phyloP scores from a whole-genome alignment of 35 echinoderm and acorn worm species.

The Ophioderma brevispina region DNA sequence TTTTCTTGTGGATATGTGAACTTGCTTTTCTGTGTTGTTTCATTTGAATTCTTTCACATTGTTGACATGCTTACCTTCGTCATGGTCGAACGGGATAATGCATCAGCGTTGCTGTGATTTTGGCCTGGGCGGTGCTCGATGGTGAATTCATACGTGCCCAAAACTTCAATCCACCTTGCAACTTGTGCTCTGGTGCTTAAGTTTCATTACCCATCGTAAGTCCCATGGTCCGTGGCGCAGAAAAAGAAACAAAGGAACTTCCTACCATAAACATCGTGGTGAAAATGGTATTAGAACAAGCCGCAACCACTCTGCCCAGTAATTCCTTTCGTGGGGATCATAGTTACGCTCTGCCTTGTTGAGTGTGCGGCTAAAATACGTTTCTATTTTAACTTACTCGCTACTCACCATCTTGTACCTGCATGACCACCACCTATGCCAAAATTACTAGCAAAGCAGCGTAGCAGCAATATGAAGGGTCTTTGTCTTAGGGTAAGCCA shows the following conservation, averaged over 20 bases:
- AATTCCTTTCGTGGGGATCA: slow-evolving; percentile 32
- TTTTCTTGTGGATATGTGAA: too few species aligned
- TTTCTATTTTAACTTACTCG: slow-evolving; percentile 30
- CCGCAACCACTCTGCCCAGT: slow-evolving; percentile 30
- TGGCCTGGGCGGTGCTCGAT: slow-evolving; percentile 36
- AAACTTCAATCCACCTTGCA: slow-evolving; percentile 41
- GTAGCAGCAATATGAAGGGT: slow-evolving; percentile 44
- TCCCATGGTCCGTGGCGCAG: slow-evolving; percentile 57
- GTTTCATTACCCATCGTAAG: slow-evolving; percentile 26
- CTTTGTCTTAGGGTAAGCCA: slow-evolving; percentile 6
- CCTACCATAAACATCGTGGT: slow-evolving; percentile 42
- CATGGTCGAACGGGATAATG: slow-evolving; percentile 29
- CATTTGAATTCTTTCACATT: too few species aligned
- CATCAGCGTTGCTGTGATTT: slow-evolving; percentile 49
- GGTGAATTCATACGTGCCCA: slow-evolving; percentile 32
- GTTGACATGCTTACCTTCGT: too few species aligned
- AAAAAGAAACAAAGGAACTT: too few species aligned
- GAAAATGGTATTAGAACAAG: slow-evolving; percentile 44
- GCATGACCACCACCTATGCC: slow-evolving; percentile 38
- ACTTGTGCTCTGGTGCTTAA: slow-evolving; percentile 22
- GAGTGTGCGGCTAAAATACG: slow-evolving; percentile 30
- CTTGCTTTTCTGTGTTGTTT: too few species aligned
- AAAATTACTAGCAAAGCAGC: slow-evolving; percentile 33
- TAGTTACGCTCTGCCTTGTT: slow-evolving; percentile 32
- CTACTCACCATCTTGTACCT: slow-evolving; percentile 46